Base-by-base conservation (phyloP, 1,140 invertebrate species). In the Nasonia vitripennis region DNA sequence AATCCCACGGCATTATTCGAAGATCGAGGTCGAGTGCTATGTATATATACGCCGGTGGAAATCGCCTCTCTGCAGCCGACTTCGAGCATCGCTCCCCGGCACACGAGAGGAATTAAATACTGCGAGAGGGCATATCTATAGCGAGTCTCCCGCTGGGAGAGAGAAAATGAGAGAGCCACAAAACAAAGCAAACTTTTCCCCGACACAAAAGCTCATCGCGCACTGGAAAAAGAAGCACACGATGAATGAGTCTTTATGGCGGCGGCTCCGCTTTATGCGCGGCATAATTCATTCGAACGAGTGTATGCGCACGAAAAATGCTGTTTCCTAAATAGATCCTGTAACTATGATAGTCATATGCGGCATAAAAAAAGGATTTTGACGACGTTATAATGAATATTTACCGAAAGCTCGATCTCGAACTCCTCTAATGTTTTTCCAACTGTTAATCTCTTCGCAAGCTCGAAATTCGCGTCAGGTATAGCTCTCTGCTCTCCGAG, bases 121-220 rank as follows among this genome's bases (percentile, higher is more conserved):
- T 1, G 4, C 55, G 17, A 6, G 55, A 62, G 55, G 6, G 20
- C 55, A 20, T 20, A n/a, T 55, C 5, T 62, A 62, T 17, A 20
- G 55, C 51, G 51, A n/a, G 55, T 62, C 55, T 62, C 55, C 55
- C 20, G 20, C 55, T 62, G 55, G 55, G 10, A 37, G 37, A 37
- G 37, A 71, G 37, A 17, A 80, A 75, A 71, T 74, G 74, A 48
- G 70, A 81, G 14, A 27, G 62, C 27, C 70, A 1, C 70, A 34
- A 37, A 73, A 73, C 31, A 73, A 73, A 73, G 70, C 34, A 73
- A 73, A 73, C 27, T 34, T 37, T 73, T 1, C 27, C 70, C 27
- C 70, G 27, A 34, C 11, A 34, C 27, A 73, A 37, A 73, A 37
- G 70, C 70, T 73, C 70, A 62, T 62, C 55, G 55, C 55, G 55